Evolutionary conservation across 2,888 invertebrate genomes (phyloP), one percentile per base, ranked within the genome.

Genomic region (Parapristionchus giblindavisi): DNA sequence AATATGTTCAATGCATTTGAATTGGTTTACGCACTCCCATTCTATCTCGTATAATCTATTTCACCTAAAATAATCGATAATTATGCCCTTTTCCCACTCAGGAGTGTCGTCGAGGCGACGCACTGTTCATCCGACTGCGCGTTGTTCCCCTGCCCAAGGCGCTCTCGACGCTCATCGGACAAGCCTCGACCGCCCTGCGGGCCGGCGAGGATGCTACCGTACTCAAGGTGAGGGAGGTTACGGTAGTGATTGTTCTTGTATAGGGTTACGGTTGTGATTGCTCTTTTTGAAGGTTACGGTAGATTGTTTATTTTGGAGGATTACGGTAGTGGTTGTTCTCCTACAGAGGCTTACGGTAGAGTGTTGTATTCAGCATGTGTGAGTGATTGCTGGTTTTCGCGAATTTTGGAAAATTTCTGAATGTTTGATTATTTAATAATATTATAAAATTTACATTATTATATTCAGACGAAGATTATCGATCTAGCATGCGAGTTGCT

Each of bases 71-170:
- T 43, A 43, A 43, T 43, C 43, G 63, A 29, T 27, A 21, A 24
- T 1, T 3, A 40, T 48, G 32, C 6, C 4, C 27, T 68, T 61
- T 8, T 51, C 52, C 40, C 38, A 70, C n/a, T 21, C 51, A 84
- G 76, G 86, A 87, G 54, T 87, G 86, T 74, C 77, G 78, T 17
- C 66, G 85, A 60, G 77, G 81, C 17, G 81, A 81, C 34, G 74
- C 78, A 1, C 65, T 87, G 34, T 63, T 77, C 29, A 75, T 87
- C 27, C 79, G 80, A 34, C 68, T 87, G n/a, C 77, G 87, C 5
- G 84, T 83, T 0, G 86, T 80, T 3, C 87, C 87, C 0, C 65
- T 83, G 17, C 72, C 78, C n/a, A 81, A 81, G 48, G 77, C 83
- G 21, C 51, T 83, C n/a, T 29, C 60, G n/a, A 27, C 73, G 17